Evolutionary conservation across 2,113 vertebrate genomes (phyloP).

Genomic region (Neolamprologus tretocephalus): DNA sequence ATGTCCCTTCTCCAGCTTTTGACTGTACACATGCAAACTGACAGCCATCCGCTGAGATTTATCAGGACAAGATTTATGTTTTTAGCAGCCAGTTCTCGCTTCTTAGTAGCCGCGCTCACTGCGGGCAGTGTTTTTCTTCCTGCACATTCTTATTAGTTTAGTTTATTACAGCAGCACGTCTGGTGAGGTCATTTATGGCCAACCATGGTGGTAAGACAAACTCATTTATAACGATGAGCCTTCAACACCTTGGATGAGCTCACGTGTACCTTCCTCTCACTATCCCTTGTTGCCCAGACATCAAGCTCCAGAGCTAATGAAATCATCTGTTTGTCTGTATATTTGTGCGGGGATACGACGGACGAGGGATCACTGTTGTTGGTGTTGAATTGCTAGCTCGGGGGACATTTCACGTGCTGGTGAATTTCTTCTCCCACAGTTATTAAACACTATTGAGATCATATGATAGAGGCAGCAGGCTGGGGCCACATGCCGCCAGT

Average conservation of each 20-base stretch:
- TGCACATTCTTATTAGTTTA: conserved; percentile 76
- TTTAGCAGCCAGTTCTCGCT: conserved; percentile 24
- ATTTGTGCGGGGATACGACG: conserved; percentile 72
- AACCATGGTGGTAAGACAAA: conserved; percentile 69
- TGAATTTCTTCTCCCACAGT: conserved; percentile 61
- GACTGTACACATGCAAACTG: conserved; percentile 66
- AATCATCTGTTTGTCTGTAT: conserved; percentile 81
- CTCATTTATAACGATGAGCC: conserved; percentile 80
- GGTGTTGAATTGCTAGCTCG: conserved; percentile 54
- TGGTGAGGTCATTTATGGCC: conserved; percentile 86
- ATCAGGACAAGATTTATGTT: conserved; percentile 78
- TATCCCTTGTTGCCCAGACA: neutral
- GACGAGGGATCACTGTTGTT: conserved; percentile 71
- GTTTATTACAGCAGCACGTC: conserved; percentile 81
- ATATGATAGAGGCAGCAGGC: conserved; percentile 54
- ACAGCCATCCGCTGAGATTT: conserved; percentile 76
- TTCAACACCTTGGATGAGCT: conserved; percentile 78
- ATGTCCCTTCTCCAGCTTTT: conserved; percentile 44
- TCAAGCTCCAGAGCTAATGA: conserved; percentile 73
- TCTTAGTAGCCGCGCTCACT: conserved; percentile 53
- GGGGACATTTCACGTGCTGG: conserved; percentile 60
- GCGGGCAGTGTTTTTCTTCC: conserved; percentile 76
- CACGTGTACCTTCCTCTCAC: conserved; percentile 53
- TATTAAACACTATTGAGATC: conserved; percentile 69
- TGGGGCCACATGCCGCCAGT: conserved; percentile 62